A percentile compares a stretch with the other conserved stretches of the same genome.
Evolutionary conservation across 1,140 invertebrate genomes (phyloP).

Genomic region (Calliopsis andreniformis): DNA sequence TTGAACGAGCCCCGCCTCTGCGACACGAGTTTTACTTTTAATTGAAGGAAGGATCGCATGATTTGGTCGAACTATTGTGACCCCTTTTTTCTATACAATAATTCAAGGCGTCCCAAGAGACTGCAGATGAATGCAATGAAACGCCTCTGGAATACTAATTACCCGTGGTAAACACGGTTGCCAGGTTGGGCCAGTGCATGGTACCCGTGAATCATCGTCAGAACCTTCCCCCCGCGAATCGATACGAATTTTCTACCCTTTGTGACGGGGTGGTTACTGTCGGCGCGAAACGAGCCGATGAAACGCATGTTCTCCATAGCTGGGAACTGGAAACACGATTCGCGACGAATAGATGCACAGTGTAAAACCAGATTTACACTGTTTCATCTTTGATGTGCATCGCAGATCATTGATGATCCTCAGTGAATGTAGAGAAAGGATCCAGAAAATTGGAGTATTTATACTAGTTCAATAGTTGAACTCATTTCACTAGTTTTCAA

Average conservation of each 20-base stretch:
- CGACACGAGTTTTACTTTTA: too few relatives aligned
- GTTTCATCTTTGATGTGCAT: too few relatives aligned
- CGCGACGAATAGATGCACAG: too few relatives aligned
- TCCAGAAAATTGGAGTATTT: too few relatives aligned
- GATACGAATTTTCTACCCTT: slow-evolving; percentile 23
- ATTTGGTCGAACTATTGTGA: neutral
- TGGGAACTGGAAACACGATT: neutral
- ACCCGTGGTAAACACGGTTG: slow-evolving; percentile 27
- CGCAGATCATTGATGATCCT: too few relatives aligned
- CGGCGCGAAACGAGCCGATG: neutral
- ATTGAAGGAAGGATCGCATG: neutral
- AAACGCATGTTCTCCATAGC: neutral
- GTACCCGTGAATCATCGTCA: slow-evolving; percentile 21
- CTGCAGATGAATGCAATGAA: slow-evolving; percentile 6
- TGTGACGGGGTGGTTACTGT: neutral
- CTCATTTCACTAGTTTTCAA: too few relatives aligned
- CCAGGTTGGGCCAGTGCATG: slow-evolving; percentile 22
- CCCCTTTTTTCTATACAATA: neutral
- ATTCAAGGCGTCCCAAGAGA: neutral
- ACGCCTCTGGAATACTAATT: slow-evolving; percentile 32
- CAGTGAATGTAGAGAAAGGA: too few relatives aligned
- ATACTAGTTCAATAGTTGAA: too few relatives aligned
- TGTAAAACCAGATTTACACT: too few relatives aligned
- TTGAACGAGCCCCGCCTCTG: too few relatives aligned
- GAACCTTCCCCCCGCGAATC: slow-evolving; percentile 2